These are phyloP conservation scores for Dipodomys ordii DNA, from an alignment of 2,113 vertebrate species.

Conservation along the genomic window DNA sequence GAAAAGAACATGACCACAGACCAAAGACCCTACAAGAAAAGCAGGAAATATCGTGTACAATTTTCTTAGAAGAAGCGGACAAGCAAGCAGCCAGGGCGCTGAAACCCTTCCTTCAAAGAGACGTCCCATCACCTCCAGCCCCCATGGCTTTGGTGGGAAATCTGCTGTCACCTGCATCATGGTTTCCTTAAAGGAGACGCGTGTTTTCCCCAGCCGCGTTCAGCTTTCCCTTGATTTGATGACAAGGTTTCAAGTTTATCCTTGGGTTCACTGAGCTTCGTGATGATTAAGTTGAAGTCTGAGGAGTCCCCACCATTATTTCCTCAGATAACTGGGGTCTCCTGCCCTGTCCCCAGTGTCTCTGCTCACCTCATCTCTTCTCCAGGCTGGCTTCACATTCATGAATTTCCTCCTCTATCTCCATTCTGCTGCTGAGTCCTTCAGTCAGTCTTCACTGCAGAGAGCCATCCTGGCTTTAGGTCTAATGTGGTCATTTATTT, in stretches of 20 bases:
- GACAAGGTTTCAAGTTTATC: not conserved
- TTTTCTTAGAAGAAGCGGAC: not conserved
- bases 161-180: accelerated
- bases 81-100: not conserved
- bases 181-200: not conserved
- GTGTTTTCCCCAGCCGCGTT: not conserved
- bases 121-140: no score
- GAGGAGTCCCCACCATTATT: accelerated
- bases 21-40: no score
- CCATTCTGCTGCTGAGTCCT: not conserved
- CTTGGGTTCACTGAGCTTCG: not conserved
- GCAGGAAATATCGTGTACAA: accelerated
- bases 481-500: not conserved
- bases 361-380: no score
- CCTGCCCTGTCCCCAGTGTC: no score
- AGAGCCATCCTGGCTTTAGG: not conserved
- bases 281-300: no score
- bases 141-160: accelerated
- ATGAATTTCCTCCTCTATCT: not conserved
- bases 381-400: not conserved
- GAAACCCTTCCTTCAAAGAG: not conserved
- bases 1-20: not conserved
- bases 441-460: not conserved
- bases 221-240: no score
- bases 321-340: not conserved